phyloP scores from a whole-genome alignment of 2,797 vertebrate species.

The Sphenodon punctatus region DNA sequence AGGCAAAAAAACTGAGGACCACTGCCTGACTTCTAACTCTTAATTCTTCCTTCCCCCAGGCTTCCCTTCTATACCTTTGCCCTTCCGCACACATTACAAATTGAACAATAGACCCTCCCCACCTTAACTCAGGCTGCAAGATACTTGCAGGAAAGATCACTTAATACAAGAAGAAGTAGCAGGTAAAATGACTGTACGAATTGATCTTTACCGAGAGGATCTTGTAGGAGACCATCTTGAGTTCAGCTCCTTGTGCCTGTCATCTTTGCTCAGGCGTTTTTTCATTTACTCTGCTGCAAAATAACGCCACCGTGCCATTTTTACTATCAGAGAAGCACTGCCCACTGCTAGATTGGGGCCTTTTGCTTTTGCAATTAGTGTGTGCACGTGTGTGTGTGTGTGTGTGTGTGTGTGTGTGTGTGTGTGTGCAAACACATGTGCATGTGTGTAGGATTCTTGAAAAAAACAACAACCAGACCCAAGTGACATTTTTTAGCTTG shows the following conservation, averaged over 20 bases:
- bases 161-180: no score
- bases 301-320: constrained; percentile 56
- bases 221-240: constrained; percentile 36
- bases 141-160: no score
- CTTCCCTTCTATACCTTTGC: no score
- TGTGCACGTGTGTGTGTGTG: not conserved
- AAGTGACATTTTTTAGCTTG: not conserved
- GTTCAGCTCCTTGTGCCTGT: constrained; percentile 47
- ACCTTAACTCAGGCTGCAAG: no score
- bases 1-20: no score
- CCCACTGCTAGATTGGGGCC: constrained; percentile 35
- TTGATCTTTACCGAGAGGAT: no score
- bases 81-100: no score
- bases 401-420: not conserved
- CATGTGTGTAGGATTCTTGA: accelerated
- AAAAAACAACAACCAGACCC: not conserved
- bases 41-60: no score
- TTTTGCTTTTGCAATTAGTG: not conserved
- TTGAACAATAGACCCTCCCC: no score
- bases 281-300: constrained; percentile 75
- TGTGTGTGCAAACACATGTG: no score
- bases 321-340: not conserved
- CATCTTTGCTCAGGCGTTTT: constrained; percentile 65
- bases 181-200: no score
- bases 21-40: no score